These are phyloP conservation scores for Liasis olivaceus DNA, from an alignment of 2,797 vertebrate genomes.

Conservation along the genomic window DNA sequence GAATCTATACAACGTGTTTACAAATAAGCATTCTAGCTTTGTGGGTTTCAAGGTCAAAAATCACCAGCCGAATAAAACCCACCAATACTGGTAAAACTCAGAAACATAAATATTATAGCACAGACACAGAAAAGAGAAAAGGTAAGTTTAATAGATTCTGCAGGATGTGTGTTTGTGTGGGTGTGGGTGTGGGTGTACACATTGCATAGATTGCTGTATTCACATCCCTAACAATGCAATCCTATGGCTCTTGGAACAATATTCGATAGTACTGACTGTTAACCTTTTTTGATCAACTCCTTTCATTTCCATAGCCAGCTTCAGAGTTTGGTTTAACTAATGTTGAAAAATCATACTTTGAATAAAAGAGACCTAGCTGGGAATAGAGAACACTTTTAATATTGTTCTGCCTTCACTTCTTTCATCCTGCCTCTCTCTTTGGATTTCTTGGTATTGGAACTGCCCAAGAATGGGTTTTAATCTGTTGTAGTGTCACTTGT, in stretches of 20 bases:
- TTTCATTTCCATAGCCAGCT: not conserved
- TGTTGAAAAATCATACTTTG: not conserved
- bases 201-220: not conserved
- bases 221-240: not conserved
- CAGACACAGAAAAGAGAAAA: not conserved
- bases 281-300: not conserved
- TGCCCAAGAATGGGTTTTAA: not conserved
- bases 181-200: not conserved
- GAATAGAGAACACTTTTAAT: not conserved
- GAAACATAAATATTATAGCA: conserved; percentile 8
- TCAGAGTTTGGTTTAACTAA: not conserved
- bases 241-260: not conserved
- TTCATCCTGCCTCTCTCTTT: not conserved
- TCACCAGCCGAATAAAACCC: not conserved
- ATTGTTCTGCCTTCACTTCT: not conserved
- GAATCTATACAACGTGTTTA: not conserved
- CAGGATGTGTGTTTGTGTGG: not conserved
- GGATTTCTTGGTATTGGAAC: not conserved
- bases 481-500: not conserved
- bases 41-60: not conserved
- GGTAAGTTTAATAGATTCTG: conserved; percentile 7
- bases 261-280: not conserved
- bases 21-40: not conserved
- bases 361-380: not conserved
- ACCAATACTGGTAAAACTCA: not conserved